Percentiles rank a stretch among this genome's conserved stretches.
phyloP scores from a whole-genome alignment of 2,797 vertebrate genomes.

The Ceyx erithaca region DNA sequence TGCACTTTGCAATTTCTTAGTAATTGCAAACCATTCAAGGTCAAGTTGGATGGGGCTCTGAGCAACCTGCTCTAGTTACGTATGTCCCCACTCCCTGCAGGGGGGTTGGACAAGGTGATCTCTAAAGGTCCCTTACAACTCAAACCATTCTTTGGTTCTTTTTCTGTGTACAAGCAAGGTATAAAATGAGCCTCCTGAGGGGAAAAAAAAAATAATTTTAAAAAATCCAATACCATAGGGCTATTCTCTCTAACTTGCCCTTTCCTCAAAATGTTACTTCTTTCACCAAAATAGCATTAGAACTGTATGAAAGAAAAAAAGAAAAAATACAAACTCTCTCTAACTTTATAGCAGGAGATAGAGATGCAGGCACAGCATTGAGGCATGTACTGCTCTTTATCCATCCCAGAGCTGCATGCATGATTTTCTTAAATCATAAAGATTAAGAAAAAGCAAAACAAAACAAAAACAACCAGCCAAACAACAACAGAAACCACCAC shows the following conservation, averaged over 20 bases:
- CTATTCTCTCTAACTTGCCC: neutral
- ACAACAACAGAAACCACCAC: too few species aligned
- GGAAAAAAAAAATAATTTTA: neutral
- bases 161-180: neutral
- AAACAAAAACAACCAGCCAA: too few species aligned
- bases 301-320: neutral
- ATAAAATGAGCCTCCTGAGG: neutral
- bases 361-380: neutral
- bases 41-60: rapidly evolving
- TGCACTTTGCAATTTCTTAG: neutral
- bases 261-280: neutral
- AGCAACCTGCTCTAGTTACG: neutral
- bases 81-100: neutral
- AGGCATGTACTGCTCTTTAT: neutral
- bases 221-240: neutral
- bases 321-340: neutral
- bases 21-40: neutral
- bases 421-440: neutral
- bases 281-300: neutral
- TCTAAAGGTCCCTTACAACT: neutral
- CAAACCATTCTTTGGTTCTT: neutral
- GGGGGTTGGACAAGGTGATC: neutral
- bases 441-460: neutral
- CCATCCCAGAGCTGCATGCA: rapidly evolving
- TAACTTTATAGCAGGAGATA: neutral